Base-by-base conservation (phyloP, 2,113 vertebrate species). In the Rissa tridactyla region DNA sequence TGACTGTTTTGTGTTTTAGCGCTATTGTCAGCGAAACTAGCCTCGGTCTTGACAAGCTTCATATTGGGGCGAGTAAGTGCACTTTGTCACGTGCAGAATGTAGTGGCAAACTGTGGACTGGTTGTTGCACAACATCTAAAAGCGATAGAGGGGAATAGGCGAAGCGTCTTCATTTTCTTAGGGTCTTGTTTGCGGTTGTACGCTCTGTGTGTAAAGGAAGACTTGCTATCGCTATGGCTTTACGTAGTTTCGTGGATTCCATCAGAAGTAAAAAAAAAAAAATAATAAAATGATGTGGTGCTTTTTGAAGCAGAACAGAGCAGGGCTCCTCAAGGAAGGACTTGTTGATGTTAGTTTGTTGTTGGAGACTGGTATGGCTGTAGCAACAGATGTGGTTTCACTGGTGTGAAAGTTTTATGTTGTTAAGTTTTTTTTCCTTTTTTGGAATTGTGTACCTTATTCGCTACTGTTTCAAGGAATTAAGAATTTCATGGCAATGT, bases 371-470 rank as follows among this genome's bases (percentile, higher is more conserved):
- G 73, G 30, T 71, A n/a, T 1, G 13, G 78, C 77, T 84, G 70
- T 69, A 89, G 92, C 81, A 84, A 87, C 81, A 93, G 86, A 60
- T 79, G 96, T 64, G 69, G 69, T 52, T 94, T 89, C 73, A 40
- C 73, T 55, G 71, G 49, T 49, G 54, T 54, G 64, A 21, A 92
- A 65, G 49, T 87, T 85, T 19, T 15, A 9, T 32, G 19, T 57
- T 54, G 40, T 86, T 64, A 27, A 34, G 47, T 27, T 62, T 49
- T 88, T 90, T 87, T 82, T 36, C 72, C 77, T 66, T 69, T 92
- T 75, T 91, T 91, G 52, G 92, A 77, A 19, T 88, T 96, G 88
- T 19, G 4, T 93, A 80, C 79, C 54, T 92, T 65, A 26, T 54
- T 96, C 79, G 77, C 81, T 80, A 3, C 84, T 6, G 57, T 77